Evolutionary conservation across 2,113 vertebrate species (phyloP), one percentile per base, ranked within the genome.

Genomic region (Rutilus rutilus): DNA sequence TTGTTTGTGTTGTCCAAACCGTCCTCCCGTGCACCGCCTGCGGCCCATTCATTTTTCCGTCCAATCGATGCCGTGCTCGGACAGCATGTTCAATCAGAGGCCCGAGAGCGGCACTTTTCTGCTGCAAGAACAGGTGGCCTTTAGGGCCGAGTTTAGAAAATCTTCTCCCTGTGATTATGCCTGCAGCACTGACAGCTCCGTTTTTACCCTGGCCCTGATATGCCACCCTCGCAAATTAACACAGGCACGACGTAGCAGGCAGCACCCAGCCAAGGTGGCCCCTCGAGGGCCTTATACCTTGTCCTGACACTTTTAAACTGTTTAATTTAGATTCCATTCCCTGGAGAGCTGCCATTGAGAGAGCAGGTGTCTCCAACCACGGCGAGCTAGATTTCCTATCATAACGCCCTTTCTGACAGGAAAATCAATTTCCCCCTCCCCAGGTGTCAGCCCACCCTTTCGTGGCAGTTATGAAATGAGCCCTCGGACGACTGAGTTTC

Each of bases 321-420:
- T 94, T 94, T 95, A 93, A 94, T 94, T 95, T 92, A 90, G 79
- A 87, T 60, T 64, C 21, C 17, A 8, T 83, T 83, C 85, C 65
- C 88, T 90, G 90, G 84, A 92, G 83, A 33, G 33, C 33, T 67
- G 59, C 78, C 78, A 77, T 65, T 69, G 39, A 76, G 77, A 92
- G 91, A 94, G 92, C 93, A 93, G 93, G 93, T 92, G 93, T 91
- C 91, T 90, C 92, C 93, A 94, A 91, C 93, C 93, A 93, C 92
- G 91, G 89, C 91, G 89, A 92, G 94, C 93, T 83, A 90, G 86
- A 89, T 90, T 89, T 94, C 92, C 92, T 94, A 94, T 94, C 94
- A 94, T 93, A 88, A 84, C 78, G 91, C 93, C 93, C 94, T 94
- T 90, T 93, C 91, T 94, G 95, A 94, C 94, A 94, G 91, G 90